These are phyloP conservation scores for Merops nubicus DNA, from an alignment of 2,113 vertebrate species.

Conservation along the genomic window DNA sequence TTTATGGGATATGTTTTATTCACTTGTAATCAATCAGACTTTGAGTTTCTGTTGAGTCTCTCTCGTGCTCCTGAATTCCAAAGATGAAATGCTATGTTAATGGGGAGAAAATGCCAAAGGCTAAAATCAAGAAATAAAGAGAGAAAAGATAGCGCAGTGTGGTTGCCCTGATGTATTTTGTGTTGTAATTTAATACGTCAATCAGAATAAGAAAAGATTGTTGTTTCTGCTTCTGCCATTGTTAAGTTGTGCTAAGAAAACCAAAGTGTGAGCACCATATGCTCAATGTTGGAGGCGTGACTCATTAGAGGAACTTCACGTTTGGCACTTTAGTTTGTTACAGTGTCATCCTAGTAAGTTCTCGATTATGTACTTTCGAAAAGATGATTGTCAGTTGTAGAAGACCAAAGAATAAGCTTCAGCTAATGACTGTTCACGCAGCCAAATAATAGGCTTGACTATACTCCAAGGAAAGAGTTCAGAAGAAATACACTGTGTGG, in stretches of 20 bases:
- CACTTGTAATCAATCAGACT: background rate
- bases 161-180: background rate
- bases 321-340: background rate
- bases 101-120: background rate
- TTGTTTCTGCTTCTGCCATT: background rate
- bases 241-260: background rate
- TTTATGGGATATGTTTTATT: background rate
- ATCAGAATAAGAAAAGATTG: background rate
- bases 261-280: background rate
- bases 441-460: background rate
- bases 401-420: background rate
- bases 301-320: background rate
- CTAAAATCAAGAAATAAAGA: background rate
- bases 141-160: background rate
- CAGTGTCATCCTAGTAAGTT: background rate
- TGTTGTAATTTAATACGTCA: background rate
- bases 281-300: background rate
- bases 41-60: background rate
- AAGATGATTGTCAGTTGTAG: background rate
- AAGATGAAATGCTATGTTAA: background rate
- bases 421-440: background rate
- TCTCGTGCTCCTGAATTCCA: background rate
- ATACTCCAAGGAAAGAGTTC: background rate
- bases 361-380: background rate
- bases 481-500: background rate